phyloP scores from a whole-genome alignment of 2,888 invertebrate species.

The Ophonus ardosiacus region DNA sequence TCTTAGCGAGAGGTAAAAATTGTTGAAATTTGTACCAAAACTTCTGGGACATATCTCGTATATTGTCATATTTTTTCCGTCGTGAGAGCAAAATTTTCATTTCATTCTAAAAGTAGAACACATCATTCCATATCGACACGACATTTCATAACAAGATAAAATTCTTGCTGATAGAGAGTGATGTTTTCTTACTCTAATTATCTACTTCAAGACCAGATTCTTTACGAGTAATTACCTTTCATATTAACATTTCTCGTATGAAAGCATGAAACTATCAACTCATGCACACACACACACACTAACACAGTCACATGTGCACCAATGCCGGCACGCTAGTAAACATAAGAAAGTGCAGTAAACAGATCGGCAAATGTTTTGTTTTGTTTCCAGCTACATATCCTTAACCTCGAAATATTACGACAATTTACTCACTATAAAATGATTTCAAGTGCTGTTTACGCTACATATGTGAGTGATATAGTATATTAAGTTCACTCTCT shows the following conservation, averaged over 20 bases:
- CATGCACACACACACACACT: constrained; percentile 11
- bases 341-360: constrained; percentile 59
- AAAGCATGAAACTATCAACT: constrained; percentile 58
- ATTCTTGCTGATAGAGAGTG: constrained; percentile 53
- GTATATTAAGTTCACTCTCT: neutral
- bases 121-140: neutral
- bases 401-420: constrained; percentile 59
- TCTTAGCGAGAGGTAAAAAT: no score
- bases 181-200: constrained; percentile 49
- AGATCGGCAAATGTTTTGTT: constrained; percentile 62
- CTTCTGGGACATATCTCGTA: no score
- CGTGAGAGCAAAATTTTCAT: neutral
- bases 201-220: constrained; percentile 51
- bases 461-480: no score
- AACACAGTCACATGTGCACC: constrained; percentile 13
- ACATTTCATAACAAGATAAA: constrained; percentile 22
- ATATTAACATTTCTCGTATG: constrained; percentile 59
- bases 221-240: constrained; percentile 59
- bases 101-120: constrained; percentile 4
- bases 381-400: constrained; percentile 28
- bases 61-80: neutral
- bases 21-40: no score
- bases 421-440: constrained; percentile 36
- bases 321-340: constrained; percentile 27
- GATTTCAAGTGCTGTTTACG: neutral